These are phyloP conservation scores for Epistrophe grossulariae DNA, from an alignment of 2,888 invertebrate species.

Conservation along the genomic window DNA sequence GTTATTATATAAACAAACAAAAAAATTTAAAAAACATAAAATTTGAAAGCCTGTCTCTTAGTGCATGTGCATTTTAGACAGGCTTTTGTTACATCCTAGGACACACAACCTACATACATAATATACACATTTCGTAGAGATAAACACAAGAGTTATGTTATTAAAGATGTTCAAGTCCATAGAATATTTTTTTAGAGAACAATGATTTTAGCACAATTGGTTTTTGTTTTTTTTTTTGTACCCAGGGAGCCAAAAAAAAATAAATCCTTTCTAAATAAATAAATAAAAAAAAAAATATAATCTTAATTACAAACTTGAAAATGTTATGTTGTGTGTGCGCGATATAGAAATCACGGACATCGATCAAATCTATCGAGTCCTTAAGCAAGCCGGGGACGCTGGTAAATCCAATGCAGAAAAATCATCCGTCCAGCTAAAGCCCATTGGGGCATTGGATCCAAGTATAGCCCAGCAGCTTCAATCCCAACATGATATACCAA, in stretches of 20 bases:
- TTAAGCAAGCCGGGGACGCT: constrained; percentile 94
- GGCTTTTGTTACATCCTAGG: constrained; percentile 50
- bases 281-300: constrained; percentile 73
- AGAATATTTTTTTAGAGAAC: constrained; percentile 4
- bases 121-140: constrained; percentile 37
- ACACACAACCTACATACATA: background rate
- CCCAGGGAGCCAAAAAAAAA: background rate
- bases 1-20: constrained; percentile 27
- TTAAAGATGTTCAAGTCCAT: constrained; percentile 28
- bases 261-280: constrained; percentile 21
- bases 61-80: constrained; percentile 74
- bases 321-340: constrained; percentile 67
- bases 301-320: constrained; percentile 33
- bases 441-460: constrained; percentile 71
- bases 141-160: constrained; percentile 53
- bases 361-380: constrained; percentile 97
- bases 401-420: constrained; percentile 79
- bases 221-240: constrained; percentile 1
- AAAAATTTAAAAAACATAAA: constrained; percentile 19
- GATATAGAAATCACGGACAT: constrained; percentile 86
- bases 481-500: constrained; percentile 81
- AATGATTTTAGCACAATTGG: constrained; percentile 54
- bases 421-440: constrained; percentile 80
- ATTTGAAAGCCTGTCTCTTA: constrained; percentile 71
- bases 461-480: constrained; percentile 67